phyloP scores from a whole-genome alignment of 2,113 vertebrate species.

The Sitta europaea region DNA sequence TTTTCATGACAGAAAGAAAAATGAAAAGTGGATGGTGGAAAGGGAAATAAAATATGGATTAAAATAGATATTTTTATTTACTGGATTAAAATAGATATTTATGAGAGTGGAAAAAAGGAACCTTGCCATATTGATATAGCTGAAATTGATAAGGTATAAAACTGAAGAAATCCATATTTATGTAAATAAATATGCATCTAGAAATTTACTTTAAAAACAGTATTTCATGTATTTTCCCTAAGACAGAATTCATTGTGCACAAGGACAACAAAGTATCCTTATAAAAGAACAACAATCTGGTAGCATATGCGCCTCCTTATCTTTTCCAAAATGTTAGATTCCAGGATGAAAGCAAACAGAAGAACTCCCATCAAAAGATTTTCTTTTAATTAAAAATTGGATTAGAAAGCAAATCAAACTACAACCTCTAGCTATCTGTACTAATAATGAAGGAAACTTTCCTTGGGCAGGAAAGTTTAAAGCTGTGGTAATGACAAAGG shows the following conservation, averaged over 20 bases:
- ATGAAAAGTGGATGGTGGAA: neutral
- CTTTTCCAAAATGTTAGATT: neutral
- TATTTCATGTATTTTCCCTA: neutral
- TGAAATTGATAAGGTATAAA: neutral
- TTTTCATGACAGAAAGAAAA: neutral
- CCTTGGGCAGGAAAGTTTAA: neutral
- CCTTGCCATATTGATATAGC: neutral
- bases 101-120: neutral
- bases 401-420: slow-evolving; percentile 20
- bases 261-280: neutral
- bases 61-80: neutral
- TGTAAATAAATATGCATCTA: neutral
- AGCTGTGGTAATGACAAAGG: neutral
- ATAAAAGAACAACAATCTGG: neutral
- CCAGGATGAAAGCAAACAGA: slow-evolving; percentile 1
- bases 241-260: neutral
- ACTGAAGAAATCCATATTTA: neutral
- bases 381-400: slow-evolving; percentile 34
- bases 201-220: neutral
- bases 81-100: neutral
- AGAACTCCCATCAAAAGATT: neutral
- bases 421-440: neutral
- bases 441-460: neutral
- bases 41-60: neutral
- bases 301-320: neutral